Percentiles rank a stretch among this genome's conserved stretches.
phyloP scores from a whole-genome alignment of 2,113 vertebrate genomes.

The Rattus norvegicus region DNA sequence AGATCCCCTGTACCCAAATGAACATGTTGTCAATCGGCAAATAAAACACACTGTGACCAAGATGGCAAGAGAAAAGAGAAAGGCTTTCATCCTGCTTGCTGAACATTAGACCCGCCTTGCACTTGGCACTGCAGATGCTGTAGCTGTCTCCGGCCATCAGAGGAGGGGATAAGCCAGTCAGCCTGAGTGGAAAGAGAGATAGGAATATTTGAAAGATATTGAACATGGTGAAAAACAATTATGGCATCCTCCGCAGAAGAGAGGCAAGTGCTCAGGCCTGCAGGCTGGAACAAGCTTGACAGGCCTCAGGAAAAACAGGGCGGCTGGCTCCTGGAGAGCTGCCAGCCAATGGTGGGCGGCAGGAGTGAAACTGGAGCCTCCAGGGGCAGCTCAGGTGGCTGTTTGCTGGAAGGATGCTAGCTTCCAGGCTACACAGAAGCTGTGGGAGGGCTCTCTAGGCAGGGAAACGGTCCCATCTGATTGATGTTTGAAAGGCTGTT shows the following conservation, averaged over 20 bases:
- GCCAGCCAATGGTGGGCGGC: neutral
- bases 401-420: neutral
- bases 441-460: neutral
- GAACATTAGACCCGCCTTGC: neutral
- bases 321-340: neutral
- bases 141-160: neutral
- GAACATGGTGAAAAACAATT: neutral
- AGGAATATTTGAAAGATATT: neutral
- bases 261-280: neutral
- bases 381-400: neutral
- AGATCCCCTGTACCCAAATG: neutral
- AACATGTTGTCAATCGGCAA: neutral
- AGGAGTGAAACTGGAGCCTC: neutral
- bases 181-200: neutral
- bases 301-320: neutral
- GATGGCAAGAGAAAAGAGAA: neutral
- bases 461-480: neutral
- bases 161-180: neutral
- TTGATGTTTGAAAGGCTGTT: constrained; percentile 38
- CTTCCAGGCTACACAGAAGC: constrained; percentile 38
- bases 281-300: neutral
- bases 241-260: neutral
- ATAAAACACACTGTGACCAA: neutral
- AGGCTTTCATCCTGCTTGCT: neutral
- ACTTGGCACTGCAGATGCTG: neutral